Percentiles rank a stretch among this genome's conserved stretches.
Conservation (phyloP, 2,113 vertebrate genomes). For the Urocynchramus pylzowi region DNA sequence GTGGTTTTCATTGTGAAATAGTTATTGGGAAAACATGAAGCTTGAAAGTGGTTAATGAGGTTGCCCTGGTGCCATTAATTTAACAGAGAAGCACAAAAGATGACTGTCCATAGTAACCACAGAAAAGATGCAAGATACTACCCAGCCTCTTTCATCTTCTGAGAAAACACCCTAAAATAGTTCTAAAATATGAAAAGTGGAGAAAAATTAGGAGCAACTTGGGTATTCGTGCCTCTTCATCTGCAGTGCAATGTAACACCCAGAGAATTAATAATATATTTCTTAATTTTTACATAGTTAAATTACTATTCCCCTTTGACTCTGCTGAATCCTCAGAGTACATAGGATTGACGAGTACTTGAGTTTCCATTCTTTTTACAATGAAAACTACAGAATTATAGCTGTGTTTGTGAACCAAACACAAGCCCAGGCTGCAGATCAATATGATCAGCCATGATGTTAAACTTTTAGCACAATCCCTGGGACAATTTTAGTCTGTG, state of each 20-base stretch:
- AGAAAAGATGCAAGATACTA: not conserved
- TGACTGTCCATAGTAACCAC: not conserved
- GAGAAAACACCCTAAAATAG: not conserved
- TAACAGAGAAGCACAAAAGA: not conserved
- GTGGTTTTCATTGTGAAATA: not conserved
- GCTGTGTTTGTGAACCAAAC: not conserved
- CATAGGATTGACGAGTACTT: not conserved
- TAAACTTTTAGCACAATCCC: not conserved
- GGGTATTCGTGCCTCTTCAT: not conserved
- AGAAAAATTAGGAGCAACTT: not conserved
- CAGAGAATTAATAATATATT: not conserved
- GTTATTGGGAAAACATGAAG: not conserved
- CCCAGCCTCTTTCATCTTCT: not conserved
- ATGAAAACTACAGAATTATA: not conserved
- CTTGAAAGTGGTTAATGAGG: not conserved
- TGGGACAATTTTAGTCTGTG: not conserved
- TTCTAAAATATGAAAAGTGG: not conserved
- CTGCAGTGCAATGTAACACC: not conserved
- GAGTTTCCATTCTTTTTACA: not conserved
- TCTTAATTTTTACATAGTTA: not conserved
- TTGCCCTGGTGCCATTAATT: not conserved
- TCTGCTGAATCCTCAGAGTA: not conserved
- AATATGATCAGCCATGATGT: not conserved
- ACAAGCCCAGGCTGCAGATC: not conserved
- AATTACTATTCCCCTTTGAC: not conserved